Evolutionary conservation across 2,113 vertebrate species (phyloP).

Genomic region (Mustela lutreola): DNA sequence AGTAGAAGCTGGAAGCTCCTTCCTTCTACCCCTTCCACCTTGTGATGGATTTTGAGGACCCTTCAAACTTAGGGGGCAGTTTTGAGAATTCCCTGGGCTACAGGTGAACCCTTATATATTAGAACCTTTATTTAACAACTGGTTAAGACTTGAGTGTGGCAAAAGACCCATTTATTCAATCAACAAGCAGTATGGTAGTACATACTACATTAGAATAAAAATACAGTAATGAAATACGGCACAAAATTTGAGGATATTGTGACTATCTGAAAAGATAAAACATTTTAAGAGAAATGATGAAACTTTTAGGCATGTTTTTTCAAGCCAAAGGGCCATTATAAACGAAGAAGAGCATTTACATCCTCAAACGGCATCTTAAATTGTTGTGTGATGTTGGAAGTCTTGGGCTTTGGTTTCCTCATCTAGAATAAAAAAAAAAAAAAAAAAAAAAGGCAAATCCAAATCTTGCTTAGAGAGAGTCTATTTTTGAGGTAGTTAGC

Average conservation of each 20-base stretch:
- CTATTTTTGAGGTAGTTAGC: not conserved
- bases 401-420: not conserved
- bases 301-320: not conserved
- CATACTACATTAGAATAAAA: not conserved
- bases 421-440: not conserved
- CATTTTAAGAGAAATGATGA: not conserved
- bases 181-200: not conserved
- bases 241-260: not conserved
- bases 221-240: not conserved
- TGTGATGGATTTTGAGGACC: conserved; percentile 16
- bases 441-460: not conserved
- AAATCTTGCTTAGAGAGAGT: not conserved
- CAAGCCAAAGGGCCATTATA: not conserved
- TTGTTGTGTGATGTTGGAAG: not conserved
- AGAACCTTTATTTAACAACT: conserved; percentile 27
- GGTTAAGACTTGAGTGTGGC: not conserved
- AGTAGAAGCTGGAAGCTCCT: not conserved
- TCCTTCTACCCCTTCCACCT: not conserved
- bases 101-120: not conserved
- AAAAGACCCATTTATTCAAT: not conserved
- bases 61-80: not conserved
- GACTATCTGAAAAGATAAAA: not conserved
- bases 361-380: not conserved
- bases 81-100: conserved; percentile 32
- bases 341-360: not conserved